Evolutionary conservation across 2,797 vertebrate species (phyloP).

Genomic region (Ctenochaetus hawaiiensis): DNA sequence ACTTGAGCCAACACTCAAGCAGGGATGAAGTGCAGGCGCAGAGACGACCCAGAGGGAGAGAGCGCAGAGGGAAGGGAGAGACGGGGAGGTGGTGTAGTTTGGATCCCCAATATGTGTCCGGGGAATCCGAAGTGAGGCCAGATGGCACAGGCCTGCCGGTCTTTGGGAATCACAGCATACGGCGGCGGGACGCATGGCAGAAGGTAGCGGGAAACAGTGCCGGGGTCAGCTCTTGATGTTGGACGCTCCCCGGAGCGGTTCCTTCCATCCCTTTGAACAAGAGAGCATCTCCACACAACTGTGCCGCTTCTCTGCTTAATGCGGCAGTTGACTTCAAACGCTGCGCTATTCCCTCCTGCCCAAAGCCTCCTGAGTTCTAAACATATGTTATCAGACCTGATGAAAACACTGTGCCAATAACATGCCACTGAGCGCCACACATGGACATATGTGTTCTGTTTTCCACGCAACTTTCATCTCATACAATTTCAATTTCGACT

Average conservation of each 20-base stretch:
- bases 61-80: constrained; percentile 72
- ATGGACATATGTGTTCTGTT: constrained; percentile 77
- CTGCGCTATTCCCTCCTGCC: constrained; percentile 74
- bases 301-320: constrained; percentile 76
- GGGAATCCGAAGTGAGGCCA: constrained; percentile 92
- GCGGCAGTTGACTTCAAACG: constrained; percentile 83
- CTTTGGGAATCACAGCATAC: constrained; percentile 86
- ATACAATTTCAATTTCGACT: constrained; percentile 57
- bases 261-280: constrained; percentile 86
- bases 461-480: constrained; percentile 77
- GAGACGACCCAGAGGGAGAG: constrained; percentile 83
- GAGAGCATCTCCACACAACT: constrained; percentile 81
- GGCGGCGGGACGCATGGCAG: constrained; percentile 77
- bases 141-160: constrained; percentile 87
- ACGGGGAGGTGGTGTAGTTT: constrained; percentile 82
- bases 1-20: constrained; percentile 79
- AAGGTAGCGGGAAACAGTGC: constrained; percentile 84
- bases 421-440: constrained; percentile 69
- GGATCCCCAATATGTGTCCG: constrained; percentile 89
- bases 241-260: constrained; percentile 84
- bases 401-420: constrained; percentile 77
- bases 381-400: constrained; percentile 86
- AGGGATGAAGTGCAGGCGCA: constrained; percentile 77
- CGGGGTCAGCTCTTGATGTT: constrained; percentile 87
- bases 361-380: constrained; percentile 80